Percentiles rank a stretch among this genome's conserved stretches.
These are phyloP conservation scores for Ophthalmolycus amberensis DNA, from an alignment of 2,113 vertebrate genomes.

Conservation along the genomic window DNA sequence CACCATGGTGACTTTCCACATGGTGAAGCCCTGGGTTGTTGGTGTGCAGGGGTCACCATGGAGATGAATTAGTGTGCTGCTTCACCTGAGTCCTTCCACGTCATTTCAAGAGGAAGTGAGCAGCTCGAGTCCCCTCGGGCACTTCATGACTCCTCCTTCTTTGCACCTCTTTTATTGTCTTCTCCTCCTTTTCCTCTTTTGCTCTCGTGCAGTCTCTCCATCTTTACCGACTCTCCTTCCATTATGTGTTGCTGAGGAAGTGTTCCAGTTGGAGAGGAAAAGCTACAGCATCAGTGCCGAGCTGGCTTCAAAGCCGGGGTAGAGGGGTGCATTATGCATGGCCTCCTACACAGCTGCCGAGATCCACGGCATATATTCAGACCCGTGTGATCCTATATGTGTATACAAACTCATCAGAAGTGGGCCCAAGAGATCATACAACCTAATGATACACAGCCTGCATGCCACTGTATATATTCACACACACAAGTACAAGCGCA, in stretches of 20 bases:
- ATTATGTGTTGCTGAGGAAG: constrained; percentile 61
- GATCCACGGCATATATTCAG: constrained; percentile 35
- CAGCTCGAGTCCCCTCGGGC: neutral
- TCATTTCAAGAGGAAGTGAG: constrained; percentile 10
- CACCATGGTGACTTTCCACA: constrained; percentile 50
- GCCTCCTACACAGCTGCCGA: constrained; percentile 66
- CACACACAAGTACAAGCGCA: constrained; percentile 7
- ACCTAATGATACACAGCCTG: neutral
- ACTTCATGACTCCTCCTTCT: neutral
- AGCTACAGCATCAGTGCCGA: constrained; percentile 59
- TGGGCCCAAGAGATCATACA: neutral
- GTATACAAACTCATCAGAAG: constrained; percentile 8
- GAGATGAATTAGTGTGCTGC: constrained; percentile 23
- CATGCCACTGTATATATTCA: neutral
- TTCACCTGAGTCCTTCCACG: constrained; percentile 36
- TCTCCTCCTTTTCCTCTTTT: constrained; percentile 14
- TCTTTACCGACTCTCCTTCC: constrained; percentile 16
- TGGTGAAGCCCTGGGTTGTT: constrained; percentile 17
- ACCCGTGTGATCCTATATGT: neutral
- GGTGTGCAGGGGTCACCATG: constrained; percentile 50
- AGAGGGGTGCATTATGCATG: constrained; percentile 76
- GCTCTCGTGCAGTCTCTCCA: neutral
- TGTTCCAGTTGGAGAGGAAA: constrained; percentile 52
- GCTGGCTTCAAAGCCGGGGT: constrained; percentile 72
- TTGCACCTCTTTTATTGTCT: constrained; percentile 12